A percentile compares a stretch with the other conserved stretches of the same genome.
These are phyloP conservation scores for Panulirus ornatus DNA, from an alignment of 1,140 invertebrate species.

Conservation along the genomic window DNA sequence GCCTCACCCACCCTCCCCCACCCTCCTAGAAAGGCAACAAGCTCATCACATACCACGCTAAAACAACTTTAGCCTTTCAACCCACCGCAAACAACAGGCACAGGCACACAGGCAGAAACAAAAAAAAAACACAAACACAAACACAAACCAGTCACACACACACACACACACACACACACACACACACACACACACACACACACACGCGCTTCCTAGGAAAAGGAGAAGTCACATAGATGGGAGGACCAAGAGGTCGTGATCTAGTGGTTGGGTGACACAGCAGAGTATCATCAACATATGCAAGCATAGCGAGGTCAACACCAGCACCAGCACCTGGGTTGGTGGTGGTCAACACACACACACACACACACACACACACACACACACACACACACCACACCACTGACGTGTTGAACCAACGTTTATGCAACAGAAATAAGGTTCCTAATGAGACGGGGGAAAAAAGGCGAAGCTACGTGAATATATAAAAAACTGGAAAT, in stretches of 20 bases:
- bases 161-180: constrained; percentile 18
- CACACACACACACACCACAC: no score
- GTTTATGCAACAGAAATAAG: no score
- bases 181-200: constrained; percentile 38
- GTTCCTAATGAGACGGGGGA: no score
- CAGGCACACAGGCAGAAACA: background rate
- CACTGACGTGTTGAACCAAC: no score
- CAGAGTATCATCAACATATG: background rate
- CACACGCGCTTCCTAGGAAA: background rate
- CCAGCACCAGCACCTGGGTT: background rate
- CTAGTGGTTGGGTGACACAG: background rate
- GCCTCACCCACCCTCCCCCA: background rate
- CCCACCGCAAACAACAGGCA: no score
- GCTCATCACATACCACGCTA: background rate
- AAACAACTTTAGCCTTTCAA: background rate
- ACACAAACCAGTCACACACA: no score
- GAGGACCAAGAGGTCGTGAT: background rate
- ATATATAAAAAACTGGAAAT: no score
- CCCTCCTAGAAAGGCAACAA: background rate
- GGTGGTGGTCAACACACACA: no score
- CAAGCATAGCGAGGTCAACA: background rate
- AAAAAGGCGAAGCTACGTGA: no score
- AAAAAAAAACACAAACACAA: background rate
- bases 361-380: no score
- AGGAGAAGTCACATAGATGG: background rate